These are phyloP conservation scores for Zhengitettix transpicula DNA, from an alignment of 2,888 invertebrate genomes.

Conservation along the genomic window DNA sequence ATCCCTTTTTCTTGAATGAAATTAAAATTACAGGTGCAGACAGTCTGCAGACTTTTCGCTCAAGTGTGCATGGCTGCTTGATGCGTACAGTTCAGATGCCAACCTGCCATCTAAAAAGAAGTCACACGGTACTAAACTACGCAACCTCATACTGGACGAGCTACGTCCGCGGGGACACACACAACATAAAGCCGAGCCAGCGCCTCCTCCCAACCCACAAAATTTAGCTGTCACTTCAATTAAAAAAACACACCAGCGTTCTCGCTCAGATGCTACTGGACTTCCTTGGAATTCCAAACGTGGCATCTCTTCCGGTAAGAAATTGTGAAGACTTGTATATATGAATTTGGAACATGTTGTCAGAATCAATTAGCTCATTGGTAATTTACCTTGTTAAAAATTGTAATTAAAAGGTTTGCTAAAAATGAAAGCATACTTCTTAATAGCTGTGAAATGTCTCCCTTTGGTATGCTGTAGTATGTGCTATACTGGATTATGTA, in stretches of 20 bases:
- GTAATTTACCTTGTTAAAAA: too few species aligned
- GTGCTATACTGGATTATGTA: too few species aligned
- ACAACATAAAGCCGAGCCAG: slow-evolving; percentile 12
- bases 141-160: slow-evolving; percentile 57
- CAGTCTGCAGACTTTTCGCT: slow-evolving; percentile 91
- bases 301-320: slow-evolving; percentile 12
- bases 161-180: slow-evolving; percentile 26
- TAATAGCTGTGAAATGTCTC: too few species aligned
- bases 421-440: too few species aligned
- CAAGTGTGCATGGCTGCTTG: slow-evolving; percentile 89
- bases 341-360: too few species aligned
- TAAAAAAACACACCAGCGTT: slow-evolving; percentile 70
- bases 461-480: too few species aligned
- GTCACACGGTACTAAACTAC: slow-evolving; percentile 56
- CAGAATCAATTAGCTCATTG: too few species aligned
- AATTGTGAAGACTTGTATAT: not conserved
- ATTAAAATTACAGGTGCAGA: slow-evolving; percentile 50
- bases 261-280: slow-evolving; percentile 67
- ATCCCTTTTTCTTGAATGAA: too few species aligned
- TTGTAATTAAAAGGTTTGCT: too few species aligned
- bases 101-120: slow-evolving; percentile 49
- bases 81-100: slow-evolving; percentile 75
- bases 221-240: slow-evolving; percentile 23
- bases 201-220: slow-evolving; percentile 22
- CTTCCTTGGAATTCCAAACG: slow-evolving; percentile 28